These are phyloP conservation scores for Chymomyza procnemis DNA, from an alignment of 2,888 invertebrate genomes.

Conservation along the genomic window DNA sequence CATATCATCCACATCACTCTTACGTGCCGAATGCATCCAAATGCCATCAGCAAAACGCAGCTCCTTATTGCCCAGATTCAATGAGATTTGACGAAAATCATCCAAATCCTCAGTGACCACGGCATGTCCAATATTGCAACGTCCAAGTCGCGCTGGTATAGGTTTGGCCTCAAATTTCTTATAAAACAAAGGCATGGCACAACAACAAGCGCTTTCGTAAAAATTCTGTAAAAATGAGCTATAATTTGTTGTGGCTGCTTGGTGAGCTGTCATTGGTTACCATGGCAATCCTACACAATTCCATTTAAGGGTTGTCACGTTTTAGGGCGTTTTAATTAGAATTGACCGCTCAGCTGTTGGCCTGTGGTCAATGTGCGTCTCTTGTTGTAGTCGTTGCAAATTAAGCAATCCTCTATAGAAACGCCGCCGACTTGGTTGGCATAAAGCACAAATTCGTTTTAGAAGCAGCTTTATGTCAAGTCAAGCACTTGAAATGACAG, in stretches of 20 bases:
- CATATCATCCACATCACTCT: conserved; percentile 72
- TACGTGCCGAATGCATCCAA: conserved; percentile 74
- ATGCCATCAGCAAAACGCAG: conserved; percentile 76
- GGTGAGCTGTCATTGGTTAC: background rate
- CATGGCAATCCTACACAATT: conserved; percentile 11
- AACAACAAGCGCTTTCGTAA: background rate
- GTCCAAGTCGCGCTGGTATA: conserved; percentile 65
- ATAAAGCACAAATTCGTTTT: too few relatives aligned
- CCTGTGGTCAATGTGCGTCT: background rate
- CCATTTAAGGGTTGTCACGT: background rate
- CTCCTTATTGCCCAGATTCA: conserved; percentile 76
- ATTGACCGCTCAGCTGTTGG: conserved; percentile 1
- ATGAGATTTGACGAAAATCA: conserved; percentile 72
- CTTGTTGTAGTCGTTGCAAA: background rate
- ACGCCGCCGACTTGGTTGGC: too few relatives aligned
- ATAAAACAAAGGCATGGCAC: conserved; percentile 75
- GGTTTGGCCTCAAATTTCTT: conserved; percentile 77
- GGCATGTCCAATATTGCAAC: conserved; percentile 74
- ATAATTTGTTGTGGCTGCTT: background rate
- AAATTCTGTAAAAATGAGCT: background rate
- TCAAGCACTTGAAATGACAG: background rate
- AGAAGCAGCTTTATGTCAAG: background rate
- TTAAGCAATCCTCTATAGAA: background rate
- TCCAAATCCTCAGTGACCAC: conserved; percentile 74
- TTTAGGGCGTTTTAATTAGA: background rate